Evolutionary conservation across 2,113 vertebrate species (phyloP), one percentile per base, ranked within the genome.

Genomic region (Sapayoa aenigma): DNA sequence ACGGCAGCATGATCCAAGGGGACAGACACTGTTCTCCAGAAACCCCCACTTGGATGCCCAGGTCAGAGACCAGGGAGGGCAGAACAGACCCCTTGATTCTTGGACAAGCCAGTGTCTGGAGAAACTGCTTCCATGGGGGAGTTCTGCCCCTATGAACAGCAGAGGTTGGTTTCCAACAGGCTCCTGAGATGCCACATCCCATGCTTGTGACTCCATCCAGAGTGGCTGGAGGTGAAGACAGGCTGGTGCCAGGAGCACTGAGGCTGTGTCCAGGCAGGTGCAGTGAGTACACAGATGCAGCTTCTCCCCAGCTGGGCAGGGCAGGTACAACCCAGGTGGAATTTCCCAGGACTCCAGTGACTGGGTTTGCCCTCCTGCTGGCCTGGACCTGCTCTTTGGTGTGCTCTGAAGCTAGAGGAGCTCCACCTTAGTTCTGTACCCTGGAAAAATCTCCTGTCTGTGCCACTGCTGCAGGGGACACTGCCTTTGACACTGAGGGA

Each of bases 281-380:
- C 22, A 77, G 12, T 0, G 4, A 65, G 33, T 5, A 2, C 0
- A 0, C 5, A 2, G 0, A 0, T 52, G 17, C 56, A 9, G 42
- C 59, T 80, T 27, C 7, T 90, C 41, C 44, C 35, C 16, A 30
- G 52, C 30, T 17, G 30, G 35, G 39, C 53, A 4, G 3, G 66
- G 79, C 63, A 90, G 62, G 30, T 21, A 12, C 42, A 56, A 44
- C 50, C 67, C 46, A 39, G 27, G 16, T 72, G 78, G 31, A 81
- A 44, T 62, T 71, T 95, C 55, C 47, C 47, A 59, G 66, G 42
- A 59, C 52, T 73, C 63, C 73, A 66, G 78, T 27, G 62, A 16
- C 33, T 41, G 41, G 19, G 16, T 69, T 76, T 78, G 42, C 23
- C 46, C 63, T 90, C 50, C 46, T 37, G 28, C 13, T 79, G 75